Evolutionary conservation across 2,113 vertebrate species (phyloP), one percentile per base, ranked within the genome.

Genomic region (Peromyscus leucopus): DNA sequence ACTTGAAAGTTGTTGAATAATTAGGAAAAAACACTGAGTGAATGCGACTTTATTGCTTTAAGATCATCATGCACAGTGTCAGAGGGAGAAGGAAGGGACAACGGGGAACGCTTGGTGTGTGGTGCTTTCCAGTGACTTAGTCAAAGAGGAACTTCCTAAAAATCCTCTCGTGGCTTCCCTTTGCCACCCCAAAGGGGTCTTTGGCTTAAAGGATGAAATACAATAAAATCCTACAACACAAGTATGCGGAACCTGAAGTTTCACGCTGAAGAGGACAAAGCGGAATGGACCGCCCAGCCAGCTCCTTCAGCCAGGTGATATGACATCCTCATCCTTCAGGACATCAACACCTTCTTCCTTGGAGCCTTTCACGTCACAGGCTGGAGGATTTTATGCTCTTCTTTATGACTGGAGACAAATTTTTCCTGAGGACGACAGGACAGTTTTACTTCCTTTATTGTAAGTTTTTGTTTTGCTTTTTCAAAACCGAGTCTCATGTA

Each of bases 1-100:
- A 97, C 94, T 98, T 98, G 93, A 97, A 98, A 98, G 98, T 97
- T 98, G 96, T 97, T 98, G 97, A 98, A 97, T 98, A 98, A 98
- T 88, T 98, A 63, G 13, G 93, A 84, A 96, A 76, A 63, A 92
- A 97, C 28, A 36, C 42, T 12, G 17, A 86, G 13, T 98, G 96
- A 98, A 98, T 97, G 94, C 96, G 97, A 98, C 97, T 98, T 98
- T 72, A 97, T 95, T 97, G 91, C 96, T 98, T 94, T 98, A 95
- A 96, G 98, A 98, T 79, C 72, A 39, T 92, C n/a, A 96, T 84
- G 87, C 67, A 71, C 36, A 95, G 22, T 94, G 57, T 46, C 6
- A 8, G 67, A 83, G 51, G n/a, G 93, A 55, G n/a, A 89, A 96
- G 28, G 33, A 65, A 65, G 5, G 31, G 33, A 72, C 2, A 89